Conservation (phyloP, 2,888 invertebrate species). For the Chaetoderma sp. region DNA sequence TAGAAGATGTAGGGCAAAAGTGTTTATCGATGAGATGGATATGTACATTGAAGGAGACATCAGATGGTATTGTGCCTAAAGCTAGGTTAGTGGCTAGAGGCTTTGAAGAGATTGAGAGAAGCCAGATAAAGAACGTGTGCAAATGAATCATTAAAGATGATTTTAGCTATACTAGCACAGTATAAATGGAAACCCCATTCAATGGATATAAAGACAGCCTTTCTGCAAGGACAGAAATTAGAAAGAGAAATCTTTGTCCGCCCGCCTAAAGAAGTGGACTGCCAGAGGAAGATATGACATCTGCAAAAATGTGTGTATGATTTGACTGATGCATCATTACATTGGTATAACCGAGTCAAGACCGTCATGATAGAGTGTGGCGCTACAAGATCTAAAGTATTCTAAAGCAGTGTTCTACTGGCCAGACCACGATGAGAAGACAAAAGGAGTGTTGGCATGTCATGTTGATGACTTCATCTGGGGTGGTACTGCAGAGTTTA, state of each 20-base stretch:
- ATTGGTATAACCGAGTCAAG: slow-evolving; percentile 10
- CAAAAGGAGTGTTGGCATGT: slow-evolving; percentile 13
- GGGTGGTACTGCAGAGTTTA: slow-evolving; percentile 1
- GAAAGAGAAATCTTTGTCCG: slow-evolving; percentile 30
- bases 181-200: slow-evolving; percentile 38
- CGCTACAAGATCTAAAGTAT: no score
- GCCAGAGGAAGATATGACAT: no score
- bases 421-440: background rate
- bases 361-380: background rate
- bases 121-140: no score
- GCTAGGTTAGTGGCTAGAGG: slow-evolving; percentile 12
- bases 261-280: slow-evolving; percentile 35
- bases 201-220: slow-evolving; percentile 41
- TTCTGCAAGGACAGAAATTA: slow-evolving; percentile 37
- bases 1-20: background rate
- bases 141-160: slow-evolving; percentile 15
- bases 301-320: no score
- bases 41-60: background rate
- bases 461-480: slow-evolving; percentile 20
- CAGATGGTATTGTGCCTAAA: no score
- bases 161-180: slow-evolving; percentile 28
- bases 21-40: slow-evolving; percentile 9
- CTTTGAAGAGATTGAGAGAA: slow-evolving; percentile 11
- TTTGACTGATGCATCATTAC: slow-evolving; percentile 16
- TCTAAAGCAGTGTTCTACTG: slow-evolving; percentile 20